Evolutionary conservation across 1,140 invertebrate species (phyloP).

Genomic region (Mizuhopecten yessoensis): DNA sequence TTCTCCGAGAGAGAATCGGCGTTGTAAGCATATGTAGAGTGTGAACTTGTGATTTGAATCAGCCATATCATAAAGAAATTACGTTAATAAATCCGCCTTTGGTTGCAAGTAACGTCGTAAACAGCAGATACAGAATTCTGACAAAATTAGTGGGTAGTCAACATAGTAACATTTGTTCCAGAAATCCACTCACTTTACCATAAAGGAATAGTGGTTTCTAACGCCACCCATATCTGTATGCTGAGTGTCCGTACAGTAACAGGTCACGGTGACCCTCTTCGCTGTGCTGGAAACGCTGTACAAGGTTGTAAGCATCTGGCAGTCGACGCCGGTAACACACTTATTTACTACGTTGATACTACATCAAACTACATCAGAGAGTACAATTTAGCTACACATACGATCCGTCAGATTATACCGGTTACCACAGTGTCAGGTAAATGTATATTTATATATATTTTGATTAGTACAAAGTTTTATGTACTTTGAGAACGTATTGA

Average conservation of each 20-base stretch:
- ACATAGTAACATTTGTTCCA: constrained; percentile 8
- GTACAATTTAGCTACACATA: neutral
- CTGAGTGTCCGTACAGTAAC: constrained; percentile 49
- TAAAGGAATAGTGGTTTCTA: constrained; percentile 48
- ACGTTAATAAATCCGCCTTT: no score
- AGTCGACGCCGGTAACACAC: neutral
- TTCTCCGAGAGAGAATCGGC: no score
- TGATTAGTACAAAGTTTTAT: no score
- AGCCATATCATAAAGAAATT: no score
- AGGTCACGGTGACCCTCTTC: neutral
- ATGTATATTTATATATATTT: neutral
- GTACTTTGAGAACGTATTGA: no score
- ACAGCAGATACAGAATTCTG: no score
- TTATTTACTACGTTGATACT: neutral
- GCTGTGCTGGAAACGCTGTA: neutral
- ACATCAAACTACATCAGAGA: neutral
- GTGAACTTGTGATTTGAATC: no score
- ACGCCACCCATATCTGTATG: constrained; percentile 48
- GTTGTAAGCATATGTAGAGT: no score
- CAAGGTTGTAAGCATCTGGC: neutral
- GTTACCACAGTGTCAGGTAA: neutral
- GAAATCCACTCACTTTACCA: constrained; percentile 41
- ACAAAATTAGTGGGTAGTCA: no score
- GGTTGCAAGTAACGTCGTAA: no score
- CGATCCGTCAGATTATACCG: neutral